Conservation (phyloP, 2,888 invertebrate genomes). For the Myopa testacea region DNA sequence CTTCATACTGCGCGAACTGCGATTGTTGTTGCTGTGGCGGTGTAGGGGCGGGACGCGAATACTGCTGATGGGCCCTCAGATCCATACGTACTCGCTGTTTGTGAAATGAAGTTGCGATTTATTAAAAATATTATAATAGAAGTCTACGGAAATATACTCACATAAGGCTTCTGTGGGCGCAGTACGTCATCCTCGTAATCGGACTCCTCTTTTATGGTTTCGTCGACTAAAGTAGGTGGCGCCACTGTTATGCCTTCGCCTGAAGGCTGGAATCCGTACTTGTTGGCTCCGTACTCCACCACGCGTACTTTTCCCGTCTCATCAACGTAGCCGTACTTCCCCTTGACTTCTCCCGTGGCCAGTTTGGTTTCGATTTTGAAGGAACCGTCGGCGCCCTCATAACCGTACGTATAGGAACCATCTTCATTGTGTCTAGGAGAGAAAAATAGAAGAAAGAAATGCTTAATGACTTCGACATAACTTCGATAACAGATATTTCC, state of each 20-base stretch:
- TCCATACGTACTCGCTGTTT: neutral
- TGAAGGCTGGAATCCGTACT: slow-evolving; percentile 87
- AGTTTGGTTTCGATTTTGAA: slow-evolving; percentile 92
- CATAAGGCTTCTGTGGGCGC: slow-evolving; percentile 62
- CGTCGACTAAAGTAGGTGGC: slow-evolving; percentile 72
- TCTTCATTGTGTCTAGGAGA: slow-evolving; percentile 83
- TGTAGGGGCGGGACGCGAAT: slow-evolving; percentile 53
- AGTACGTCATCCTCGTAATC: slow-evolving; percentile 68
- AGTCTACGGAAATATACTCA: slow-evolving; percentile 48
- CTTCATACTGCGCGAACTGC: slow-evolving; percentile 63
- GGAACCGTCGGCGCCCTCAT: slow-evolving; percentile 88
- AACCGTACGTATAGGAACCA: slow-evolving; percentile 91
- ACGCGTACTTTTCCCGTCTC: slow-evolving; percentile 84
- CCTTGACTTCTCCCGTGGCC: slow-evolving; percentile 85
- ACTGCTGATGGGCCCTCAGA: slow-evolving; percentile 54
- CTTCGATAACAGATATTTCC: neutral
- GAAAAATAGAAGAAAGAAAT: neutral
- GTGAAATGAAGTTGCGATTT: neutral
- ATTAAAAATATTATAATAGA: neutral
- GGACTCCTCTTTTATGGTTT: slow-evolving; percentile 67
- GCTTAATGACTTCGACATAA: neutral
- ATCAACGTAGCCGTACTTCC: slow-evolving; percentile 91
- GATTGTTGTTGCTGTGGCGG: slow-evolving; percentile 61
- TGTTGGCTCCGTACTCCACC: slow-evolving; percentile 89
- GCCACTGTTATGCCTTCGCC: slow-evolving; percentile 88